Conservation (phyloP, 2,797 vertebrate species). For the Tamandua tetradactyla region DNA sequence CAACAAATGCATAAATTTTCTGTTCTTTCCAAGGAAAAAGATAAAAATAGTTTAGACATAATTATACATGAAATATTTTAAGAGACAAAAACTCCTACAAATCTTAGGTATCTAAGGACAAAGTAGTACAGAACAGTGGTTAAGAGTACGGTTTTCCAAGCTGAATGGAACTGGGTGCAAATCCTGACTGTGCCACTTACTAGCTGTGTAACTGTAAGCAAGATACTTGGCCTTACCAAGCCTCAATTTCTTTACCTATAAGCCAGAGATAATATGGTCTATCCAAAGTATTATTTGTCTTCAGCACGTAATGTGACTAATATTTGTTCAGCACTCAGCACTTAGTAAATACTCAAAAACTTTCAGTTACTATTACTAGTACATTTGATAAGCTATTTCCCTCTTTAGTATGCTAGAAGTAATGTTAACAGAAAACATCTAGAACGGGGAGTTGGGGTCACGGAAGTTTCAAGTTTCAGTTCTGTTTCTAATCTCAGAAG, state of each 20-base stretch:
- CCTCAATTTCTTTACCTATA: constrained; percentile 1
- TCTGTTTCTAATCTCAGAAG: background rate
- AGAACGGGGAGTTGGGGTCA: background rate
- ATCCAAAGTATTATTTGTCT: background rate
- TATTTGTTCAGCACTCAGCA: background rate
- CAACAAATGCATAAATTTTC: constrained; percentile 17
- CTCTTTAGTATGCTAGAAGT: background rate
- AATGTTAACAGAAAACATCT: background rate
- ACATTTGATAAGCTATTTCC: background rate
- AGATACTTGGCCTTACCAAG: background rate
- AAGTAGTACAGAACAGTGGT: background rate
- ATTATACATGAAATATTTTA: constrained; percentile 20
- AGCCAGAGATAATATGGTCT: background rate
- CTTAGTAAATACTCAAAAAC: background rate
- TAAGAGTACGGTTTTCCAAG: background rate
- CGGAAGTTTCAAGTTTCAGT: background rate
- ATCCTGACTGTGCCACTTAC: background rate
- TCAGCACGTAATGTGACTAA: background rate
- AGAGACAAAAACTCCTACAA: background rate
- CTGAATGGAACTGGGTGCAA: background rate
- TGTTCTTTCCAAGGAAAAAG: constrained; percentile 51
- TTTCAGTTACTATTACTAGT: background rate
- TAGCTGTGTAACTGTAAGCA: background rate
- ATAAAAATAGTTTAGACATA: constrained; percentile 16
- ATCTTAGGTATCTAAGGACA: background rate